A percentile compares a stretch with the other conserved stretches of the same genome.
phyloP scores from a whole-genome alignment of 2,113 vertebrate species.

The Atrichornis clamosus region DNA sequence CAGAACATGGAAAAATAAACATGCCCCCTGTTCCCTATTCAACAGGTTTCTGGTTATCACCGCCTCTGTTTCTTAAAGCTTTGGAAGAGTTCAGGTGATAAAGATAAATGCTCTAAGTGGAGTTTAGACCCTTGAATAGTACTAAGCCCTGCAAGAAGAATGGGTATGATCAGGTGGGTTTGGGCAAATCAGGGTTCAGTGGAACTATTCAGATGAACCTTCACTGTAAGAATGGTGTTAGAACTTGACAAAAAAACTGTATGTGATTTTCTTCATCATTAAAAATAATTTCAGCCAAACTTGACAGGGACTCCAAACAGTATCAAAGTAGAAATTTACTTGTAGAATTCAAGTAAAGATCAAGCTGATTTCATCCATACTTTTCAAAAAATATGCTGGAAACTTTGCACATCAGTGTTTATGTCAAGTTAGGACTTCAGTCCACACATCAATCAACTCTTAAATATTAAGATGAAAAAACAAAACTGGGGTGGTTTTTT shows the following conservation, averaged over 20 bases:
- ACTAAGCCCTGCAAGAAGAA: not conserved
- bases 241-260: not conserved
- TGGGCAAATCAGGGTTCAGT: not conserved
- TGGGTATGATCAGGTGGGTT: not conserved
- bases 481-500: not conserved
- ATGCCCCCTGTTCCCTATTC: not conserved
- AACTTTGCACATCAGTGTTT: not conserved
- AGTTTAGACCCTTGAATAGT: not conserved
- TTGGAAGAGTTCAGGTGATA: not conserved
- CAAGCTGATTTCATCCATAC: not conserved
- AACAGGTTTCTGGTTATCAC: not conserved
- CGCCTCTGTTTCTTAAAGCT: not conserved
- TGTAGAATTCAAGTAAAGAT: not conserved
- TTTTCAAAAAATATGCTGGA: not conserved
- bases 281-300: not conserved
- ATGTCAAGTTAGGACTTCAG: not conserved
- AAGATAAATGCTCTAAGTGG: not conserved
- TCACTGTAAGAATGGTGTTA: not conserved
- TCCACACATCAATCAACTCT: not conserved
- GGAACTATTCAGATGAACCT: not conserved
- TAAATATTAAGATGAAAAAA: not conserved
- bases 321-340: not conserved
- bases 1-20: slow-evolving; percentile 12
- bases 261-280: not conserved
- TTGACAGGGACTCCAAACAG: not conserved